phyloP scores from a whole-genome alignment of 2,797 vertebrate species.

The Miichthys miiuy region DNA sequence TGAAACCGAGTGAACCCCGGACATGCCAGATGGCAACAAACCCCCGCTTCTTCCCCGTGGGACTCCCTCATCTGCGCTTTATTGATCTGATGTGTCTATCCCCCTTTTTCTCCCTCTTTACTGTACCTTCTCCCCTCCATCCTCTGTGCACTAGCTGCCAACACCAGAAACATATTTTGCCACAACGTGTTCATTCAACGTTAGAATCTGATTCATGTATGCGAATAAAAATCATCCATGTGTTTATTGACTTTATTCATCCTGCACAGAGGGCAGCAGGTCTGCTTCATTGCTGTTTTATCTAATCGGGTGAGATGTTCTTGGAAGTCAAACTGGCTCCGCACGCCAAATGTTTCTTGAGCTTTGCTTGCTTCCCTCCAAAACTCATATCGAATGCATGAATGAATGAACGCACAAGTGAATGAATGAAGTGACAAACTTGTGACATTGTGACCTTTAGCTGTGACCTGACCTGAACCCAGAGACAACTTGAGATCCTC shows the following conservation, averaged over 20 bases:
- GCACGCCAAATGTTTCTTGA: background rate
- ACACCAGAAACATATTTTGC: background rate
- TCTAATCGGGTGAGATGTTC: background rate
- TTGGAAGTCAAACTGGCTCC: background rate
- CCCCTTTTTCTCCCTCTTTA: constrained; percentile 20
- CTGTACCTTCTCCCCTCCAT: constrained; percentile 19
- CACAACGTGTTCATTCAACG: background rate
- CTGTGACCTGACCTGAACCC: constrained; percentile 36
- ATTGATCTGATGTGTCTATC: constrained; percentile 69
- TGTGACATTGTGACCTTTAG: constrained; percentile 11
- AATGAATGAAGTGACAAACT: constrained; percentile 7
- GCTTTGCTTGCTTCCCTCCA: background rate
- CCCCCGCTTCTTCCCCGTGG: constrained; percentile 33
- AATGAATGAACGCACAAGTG: constrained; percentile 5
- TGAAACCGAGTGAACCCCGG: constrained; percentile 7
- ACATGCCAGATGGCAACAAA: constrained; percentile 67
- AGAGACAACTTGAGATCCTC: background rate
- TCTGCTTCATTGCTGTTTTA: background rate
- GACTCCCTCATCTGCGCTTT: constrained; percentile 69
- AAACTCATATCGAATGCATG: constrained; percentile 5
- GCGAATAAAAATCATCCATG: background rate
- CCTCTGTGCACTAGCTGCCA: constrained; percentile 21
- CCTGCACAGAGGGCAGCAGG: background rate
- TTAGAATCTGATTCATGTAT: background rate
- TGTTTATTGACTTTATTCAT: background rate